Conservation (phyloP, 2,797 vertebrate species). For the Pagetopsis macropterus region DNA sequence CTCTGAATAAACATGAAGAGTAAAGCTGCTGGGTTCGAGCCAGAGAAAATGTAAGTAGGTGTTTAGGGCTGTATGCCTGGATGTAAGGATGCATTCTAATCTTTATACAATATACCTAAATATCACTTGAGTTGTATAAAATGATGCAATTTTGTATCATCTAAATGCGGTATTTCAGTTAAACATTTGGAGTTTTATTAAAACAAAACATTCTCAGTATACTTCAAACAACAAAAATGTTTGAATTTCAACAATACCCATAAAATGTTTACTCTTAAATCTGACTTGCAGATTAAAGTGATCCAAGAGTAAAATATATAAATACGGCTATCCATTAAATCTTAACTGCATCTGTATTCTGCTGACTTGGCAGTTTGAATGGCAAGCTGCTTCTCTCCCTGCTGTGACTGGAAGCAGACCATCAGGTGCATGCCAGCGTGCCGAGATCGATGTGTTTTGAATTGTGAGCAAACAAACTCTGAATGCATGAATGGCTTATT, state of each 20-base stretch:
- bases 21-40: slow-evolving; percentile 13
- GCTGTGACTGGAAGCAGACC: slow-evolving; percentile 66
- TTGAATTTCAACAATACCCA: slow-evolving; percentile 20
- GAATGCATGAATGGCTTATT: slow-evolving; percentile 67
- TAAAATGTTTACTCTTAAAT: slow-evolving; percentile 31
- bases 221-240: slow-evolving; percentile 14
- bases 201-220: not conserved
- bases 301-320: slow-evolving; percentile 35
- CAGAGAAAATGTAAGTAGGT: slow-evolving; percentile 6
- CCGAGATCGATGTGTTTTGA: slow-evolving; percentile 69
- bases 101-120: slow-evolving; percentile 16
- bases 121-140: slow-evolving; percentile 9
- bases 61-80: slow-evolving; percentile 9
- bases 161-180: not conserved
- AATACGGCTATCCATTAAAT: not conserved
- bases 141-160: not conserved
- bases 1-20: slow-evolving; percentile 12
- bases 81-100: slow-evolving; percentile 38
- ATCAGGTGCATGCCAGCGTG: slow-evolving; percentile 62
- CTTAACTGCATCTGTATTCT: slow-evolving; percentile 52
- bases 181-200: not conserved
- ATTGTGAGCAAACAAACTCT: slow-evolving; percentile 75
- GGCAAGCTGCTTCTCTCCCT: slow-evolving; percentile 43
- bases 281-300: slow-evolving; percentile 50
- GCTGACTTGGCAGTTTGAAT: slow-evolving; percentile 44